Base-by-base conservation (phyloP, 2,113 vertebrate species). In the Alosa alosa region DNA sequence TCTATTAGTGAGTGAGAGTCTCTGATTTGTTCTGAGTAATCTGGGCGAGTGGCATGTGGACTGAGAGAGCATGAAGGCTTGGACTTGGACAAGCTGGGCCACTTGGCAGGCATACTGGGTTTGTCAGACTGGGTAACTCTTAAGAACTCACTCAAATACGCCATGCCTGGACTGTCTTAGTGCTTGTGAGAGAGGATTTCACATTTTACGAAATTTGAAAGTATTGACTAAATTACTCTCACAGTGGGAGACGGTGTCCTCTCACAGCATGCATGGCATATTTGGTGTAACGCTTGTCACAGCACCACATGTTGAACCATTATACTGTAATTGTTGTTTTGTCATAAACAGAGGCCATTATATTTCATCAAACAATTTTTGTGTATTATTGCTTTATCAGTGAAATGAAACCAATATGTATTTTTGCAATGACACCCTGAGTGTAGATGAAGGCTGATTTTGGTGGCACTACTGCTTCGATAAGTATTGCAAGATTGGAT, bases 21-120 rank as follows among this genome's bases (percentile, higher is more conserved):
- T 60, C 55, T 60, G 18, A 60, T 60, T 60, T 17, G 55, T 86
- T 75, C 50, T 75, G 39, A 10, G 82, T 55, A n/a, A 55, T 46
- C 22, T 50, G 82, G 86, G 25, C 31, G n/a, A 45, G 41, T 4
- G 57, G 18, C 10, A 75, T 72, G 50, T 55, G 13, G 5, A 60
- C 39, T 50, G n/a, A 83, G 90, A 93, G 92, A 94, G 95, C 92
- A 94, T 93, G 90, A 94, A 89, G 93, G 93, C 93, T 94, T 95
- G 96, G 96, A 96, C 96, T 97, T 92, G 94, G 95, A 97, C 96
- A 96, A 96, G 96, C 97, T 96, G 94, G 96, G 96, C 97, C 97
- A 97, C 94, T 93, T 50, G 57, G 81, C 95, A 95, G 95, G 94
- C 93, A 93, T 95, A 93, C 90, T 95, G 94, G 93, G 94, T 90